Evolutionary conservation across 2,797 vertebrate species (phyloP).

Genomic region (Hyperoplus lanceolatus): DNA sequence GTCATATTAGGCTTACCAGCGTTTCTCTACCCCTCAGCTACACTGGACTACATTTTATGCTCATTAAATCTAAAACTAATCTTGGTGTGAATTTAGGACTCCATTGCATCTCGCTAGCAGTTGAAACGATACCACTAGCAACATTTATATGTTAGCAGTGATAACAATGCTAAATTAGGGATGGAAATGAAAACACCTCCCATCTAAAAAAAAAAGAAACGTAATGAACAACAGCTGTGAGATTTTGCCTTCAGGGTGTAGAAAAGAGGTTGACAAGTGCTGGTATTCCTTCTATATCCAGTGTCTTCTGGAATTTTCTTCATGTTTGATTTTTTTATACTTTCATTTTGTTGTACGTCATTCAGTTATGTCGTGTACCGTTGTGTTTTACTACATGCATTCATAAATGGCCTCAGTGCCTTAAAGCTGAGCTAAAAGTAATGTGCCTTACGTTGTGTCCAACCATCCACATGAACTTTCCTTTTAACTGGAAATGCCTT

Average conservation of each 20-base stretch:
- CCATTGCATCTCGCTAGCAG: not conserved
- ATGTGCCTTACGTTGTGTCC: not conserved
- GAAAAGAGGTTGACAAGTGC: conserved; percentile 48
- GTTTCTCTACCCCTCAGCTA: conserved; percentile 51
- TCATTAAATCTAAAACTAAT: not conserved
- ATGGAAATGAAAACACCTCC: not conserved
- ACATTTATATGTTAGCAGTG: not conserved
- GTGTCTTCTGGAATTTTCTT: conserved; percentile 59
- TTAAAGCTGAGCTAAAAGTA: conserved; percentile 45
- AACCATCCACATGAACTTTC: not conserved
- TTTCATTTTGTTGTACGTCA: conserved; percentile 62
- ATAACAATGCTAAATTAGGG: not conserved
- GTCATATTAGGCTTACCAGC: conserved; percentile 48
- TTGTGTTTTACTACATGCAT: conserved; percentile 56
- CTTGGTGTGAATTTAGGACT: not conserved
- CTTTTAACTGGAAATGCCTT: conserved; percentile 5
- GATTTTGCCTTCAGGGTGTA: conserved; percentile 14
- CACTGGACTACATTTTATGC: conserved; percentile 11
- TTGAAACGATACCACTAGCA: not conserved
- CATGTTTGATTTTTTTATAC: conserved; percentile 32
- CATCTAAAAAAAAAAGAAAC: not conserved
- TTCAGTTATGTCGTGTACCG: conserved; percentile 58
- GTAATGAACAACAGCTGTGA: not conserved
- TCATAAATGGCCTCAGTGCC: conserved; percentile 50
- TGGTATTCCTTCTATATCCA: conserved; percentile 57